A percentile compares a stretch with the other conserved stretches of the same genome.
These are phyloP conservation scores for Metallyticus violacea DNA, from an alignment of 2,888 invertebrate genomes.

Conservation along the genomic window DNA sequence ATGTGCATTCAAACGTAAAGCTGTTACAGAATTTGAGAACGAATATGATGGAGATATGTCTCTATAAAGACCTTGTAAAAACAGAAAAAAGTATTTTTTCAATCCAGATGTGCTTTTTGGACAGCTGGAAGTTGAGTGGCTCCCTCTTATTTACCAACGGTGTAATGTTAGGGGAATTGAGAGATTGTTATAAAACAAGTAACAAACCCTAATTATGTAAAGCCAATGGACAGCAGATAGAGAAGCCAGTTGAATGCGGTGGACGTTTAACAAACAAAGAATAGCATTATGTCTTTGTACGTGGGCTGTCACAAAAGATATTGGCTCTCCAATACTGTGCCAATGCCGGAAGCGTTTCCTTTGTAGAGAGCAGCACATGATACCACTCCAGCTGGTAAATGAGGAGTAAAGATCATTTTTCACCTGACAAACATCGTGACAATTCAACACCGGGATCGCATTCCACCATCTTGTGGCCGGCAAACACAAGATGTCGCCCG, in stretches of 20 bases:
- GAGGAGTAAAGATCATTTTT: neutral
- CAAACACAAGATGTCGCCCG: constrained; percentile 1
- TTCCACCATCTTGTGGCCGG: constrained; percentile 4
- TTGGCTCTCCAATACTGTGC: neutral
- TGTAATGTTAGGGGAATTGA: no score
- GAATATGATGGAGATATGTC: no score
- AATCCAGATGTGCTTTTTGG: no score
- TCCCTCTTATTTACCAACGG: no score
- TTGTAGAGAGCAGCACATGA: neutral
- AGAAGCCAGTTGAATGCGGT: neutral
- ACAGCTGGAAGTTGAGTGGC: no score
- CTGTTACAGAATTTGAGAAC: no score
- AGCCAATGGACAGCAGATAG: neutral
- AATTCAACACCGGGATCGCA: neutral
- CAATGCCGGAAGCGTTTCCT: neutral
- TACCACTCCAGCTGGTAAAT: neutral
- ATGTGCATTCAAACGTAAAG: no score
- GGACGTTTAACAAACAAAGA: neutral
- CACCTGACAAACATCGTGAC: neutral
- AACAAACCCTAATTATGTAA: neutral
- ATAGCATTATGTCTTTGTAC: neutral
- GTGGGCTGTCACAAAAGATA: no score
- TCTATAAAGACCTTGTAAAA: no score
- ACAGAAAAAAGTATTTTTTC: no score
- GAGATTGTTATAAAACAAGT: no score